These are phyloP conservation scores for Drosophila tropicalis DNA, from an alignment of 1,140 invertebrate species.

Conservation along the genomic window DNA sequence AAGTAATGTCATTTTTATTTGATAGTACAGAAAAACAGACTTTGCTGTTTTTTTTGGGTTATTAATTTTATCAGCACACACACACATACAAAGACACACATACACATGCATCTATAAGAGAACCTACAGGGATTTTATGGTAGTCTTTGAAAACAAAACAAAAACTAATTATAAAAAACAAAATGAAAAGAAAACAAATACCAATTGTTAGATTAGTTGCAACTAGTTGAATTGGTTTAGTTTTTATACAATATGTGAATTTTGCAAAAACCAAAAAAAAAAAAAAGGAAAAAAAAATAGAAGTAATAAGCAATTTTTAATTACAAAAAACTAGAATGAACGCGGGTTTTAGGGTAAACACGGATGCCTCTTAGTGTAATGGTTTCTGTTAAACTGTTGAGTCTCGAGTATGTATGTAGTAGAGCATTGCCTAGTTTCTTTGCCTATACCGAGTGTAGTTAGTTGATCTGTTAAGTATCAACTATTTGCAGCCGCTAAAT, in stretches of 20 bases:
- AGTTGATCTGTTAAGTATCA: background rate
- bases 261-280: constrained; percentile 31
- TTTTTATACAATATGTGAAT: constrained; percentile 52
- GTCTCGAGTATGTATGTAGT: constrained; percentile 37
- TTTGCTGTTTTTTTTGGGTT: constrained; percentile 28
- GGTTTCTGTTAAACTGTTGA: constrained; percentile 54
- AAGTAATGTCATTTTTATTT: constrained; percentile 48
- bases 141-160: constrained; percentile 69
- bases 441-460: constrained; percentile 27
- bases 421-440: constrained; percentile 67
- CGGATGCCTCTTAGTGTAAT: constrained; percentile 77
- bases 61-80: constrained; percentile 51
- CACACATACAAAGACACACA: constrained; percentile 21
- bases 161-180: constrained; percentile 48
- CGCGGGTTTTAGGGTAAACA: constrained; percentile 71
- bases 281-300: constrained; percentile 12
- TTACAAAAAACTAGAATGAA: constrained; percentile 47
- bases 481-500: background rate
- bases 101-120: constrained; percentile 54
- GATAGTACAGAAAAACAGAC: background rate
- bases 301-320: constrained; percentile 69
- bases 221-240: constrained; percentile 73
- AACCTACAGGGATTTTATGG: constrained; percentile 83
- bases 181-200: constrained; percentile 6
- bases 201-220: constrained; percentile 25